Base-by-base conservation (phyloP, 2,797 vertebrate species). In the Chiloscyllium punctatum region DNA sequence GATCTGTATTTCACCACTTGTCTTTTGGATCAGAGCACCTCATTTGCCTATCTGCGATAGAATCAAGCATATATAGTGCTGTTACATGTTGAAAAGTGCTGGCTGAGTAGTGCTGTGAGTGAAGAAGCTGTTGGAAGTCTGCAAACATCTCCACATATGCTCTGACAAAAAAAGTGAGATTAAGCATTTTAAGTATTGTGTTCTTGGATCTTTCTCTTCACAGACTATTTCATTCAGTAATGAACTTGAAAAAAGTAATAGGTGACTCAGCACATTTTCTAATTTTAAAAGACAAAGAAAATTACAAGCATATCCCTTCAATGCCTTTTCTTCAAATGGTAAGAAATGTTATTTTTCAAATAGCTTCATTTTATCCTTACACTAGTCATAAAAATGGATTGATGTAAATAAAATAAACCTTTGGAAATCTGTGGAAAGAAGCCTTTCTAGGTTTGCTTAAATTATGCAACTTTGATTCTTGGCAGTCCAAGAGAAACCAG, bases 141-240 rank as follows among this genome's bases (percentile, higher is more conserved):
- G 25, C 4, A 68, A 18, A 66, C 15, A 21, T 15, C 62, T 6
- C 79, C n/a, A 37, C 16, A 6, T 21, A 1, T 7, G 18, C 42
- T 16, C 18, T 18, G 21, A 62, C 3, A 91, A 66, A 68, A 68
- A 27, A 5, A 0, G 6, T 21, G 69, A 18, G 42, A 69, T 92
- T 48, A 48, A 48, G 42, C 42, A 48, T 48, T 48, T 48, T 48
- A 92, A 42, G 48, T 69, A 68, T 25, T 27, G 53, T 95, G 25
- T 57, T 77, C 94, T 95, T 77, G 30, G 68, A 37, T 71, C 72
- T 72, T 96, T 97, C 96, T 96, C 96, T 96, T 97, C 96, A 13
- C 97, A 99, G 99, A 96, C 97, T 99, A 96, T 98, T 98, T 96
- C 98, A 98, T 88, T 98, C 99, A 3, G 96, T 99, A 96, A 96